Evolutionary conservation across 2,888 invertebrate species (phyloP), one percentile per base, ranked within the genome.

Genomic region (Cerastis rubricosa): DNA sequence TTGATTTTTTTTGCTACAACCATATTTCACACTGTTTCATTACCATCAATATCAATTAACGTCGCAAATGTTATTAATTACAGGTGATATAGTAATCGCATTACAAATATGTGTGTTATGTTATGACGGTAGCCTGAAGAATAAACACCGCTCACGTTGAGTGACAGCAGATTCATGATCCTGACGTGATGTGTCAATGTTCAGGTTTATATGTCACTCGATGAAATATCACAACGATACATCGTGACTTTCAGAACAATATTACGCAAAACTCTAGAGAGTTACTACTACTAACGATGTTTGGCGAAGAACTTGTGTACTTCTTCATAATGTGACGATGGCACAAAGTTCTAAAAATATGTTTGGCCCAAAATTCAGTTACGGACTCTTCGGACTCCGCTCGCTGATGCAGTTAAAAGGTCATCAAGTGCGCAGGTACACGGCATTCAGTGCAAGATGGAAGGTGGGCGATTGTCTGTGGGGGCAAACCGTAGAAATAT

Each of bases 71-170:
- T 84, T 74, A 87, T 70, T 79, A 84, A 84, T 79, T 79, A 64
- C 74, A 59, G 69, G 74, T 86, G 85, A 71, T 71, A 84, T 54
- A 84, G 87, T 86, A 79, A 87, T 85, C 81, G 47, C 49, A 87
- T 66, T 61, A 84, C 82, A 87, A 87, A 85, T 85, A 85, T 76
- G 80, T 79, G 57, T 83, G 67, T 70, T 80, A 61, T 85, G 35
- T 35, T 35, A 40, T 54, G 86, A 83, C 77, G 73, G 70, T 61
- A 64, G 45, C 19, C 49, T 67, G 70, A 66, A 74, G 54, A 82
- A 57, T 73, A 76, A 83, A 79, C 76, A 88, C 35, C 1, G 71
- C 68, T 40, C 86, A 87, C 85, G 85, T 85, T 81, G 77, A 40
- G 47, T 29, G 71, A 64, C 74, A 54, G 57, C 63, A 40, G 61